Percentiles rank a stretch among this genome's conserved stretches.
Conservation (phyloP, 2,797 vertebrate genomes). For the Tenualosa ilisha region DNA sequence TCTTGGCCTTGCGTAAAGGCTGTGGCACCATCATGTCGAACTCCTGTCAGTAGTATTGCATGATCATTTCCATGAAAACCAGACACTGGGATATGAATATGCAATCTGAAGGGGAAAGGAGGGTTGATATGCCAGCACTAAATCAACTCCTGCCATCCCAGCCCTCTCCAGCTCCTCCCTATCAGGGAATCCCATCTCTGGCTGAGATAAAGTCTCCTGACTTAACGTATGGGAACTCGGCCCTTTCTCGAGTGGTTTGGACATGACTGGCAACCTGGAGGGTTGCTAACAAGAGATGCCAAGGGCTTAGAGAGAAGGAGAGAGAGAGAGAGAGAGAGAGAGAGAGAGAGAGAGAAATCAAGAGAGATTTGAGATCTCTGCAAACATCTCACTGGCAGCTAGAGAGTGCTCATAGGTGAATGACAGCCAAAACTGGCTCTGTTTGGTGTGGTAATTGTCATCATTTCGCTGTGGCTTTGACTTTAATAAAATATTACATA, state of each 20-base stretch:
- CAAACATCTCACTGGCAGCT: no score
- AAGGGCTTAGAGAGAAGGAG: not conserved
- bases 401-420: no score
- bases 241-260: not conserved
- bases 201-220: slow-evolving; percentile 38
- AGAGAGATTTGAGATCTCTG: not conserved
- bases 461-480: no score
- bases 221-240: not conserved
- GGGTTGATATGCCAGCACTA: slow-evolving; percentile 39
- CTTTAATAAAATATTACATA: no score
- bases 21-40: not conserved
- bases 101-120: slow-evolving; percentile 22
- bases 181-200: slow-evolving; percentile 61
- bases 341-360: not conserved
- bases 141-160: slow-evolving; percentile 18
- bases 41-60: not conserved
- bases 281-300: not conserved
- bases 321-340: not conserved
- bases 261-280: not conserved
- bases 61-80: slow-evolving; percentile 54
- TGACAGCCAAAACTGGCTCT: no score
- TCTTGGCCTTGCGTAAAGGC: not conserved
- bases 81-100: slow-evolving; percentile 45
- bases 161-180: slow-evolving; percentile 12
- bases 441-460: no score